phyloP scores from a whole-genome alignment of 2,888 invertebrate species.

The Arctia plantaginis region DNA sequence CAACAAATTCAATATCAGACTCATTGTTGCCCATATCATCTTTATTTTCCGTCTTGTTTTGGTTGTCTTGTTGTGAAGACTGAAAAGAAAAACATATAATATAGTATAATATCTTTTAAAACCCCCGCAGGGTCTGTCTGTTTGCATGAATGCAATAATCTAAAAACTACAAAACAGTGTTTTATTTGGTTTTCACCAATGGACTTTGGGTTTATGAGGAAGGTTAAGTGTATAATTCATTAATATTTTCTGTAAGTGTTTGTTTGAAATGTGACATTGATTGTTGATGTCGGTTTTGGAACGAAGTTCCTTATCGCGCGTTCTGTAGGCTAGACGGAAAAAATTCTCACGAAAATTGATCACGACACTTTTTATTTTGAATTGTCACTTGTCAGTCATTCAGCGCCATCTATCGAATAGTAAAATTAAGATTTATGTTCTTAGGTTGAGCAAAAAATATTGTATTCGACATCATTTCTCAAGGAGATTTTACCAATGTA shows the following conservation, averaged over 20 bases:
- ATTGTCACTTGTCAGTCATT: too few species aligned
- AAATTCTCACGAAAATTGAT: too few species aligned
- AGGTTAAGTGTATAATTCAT: not conserved
- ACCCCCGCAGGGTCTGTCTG: not conserved
- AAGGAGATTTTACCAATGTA: too few species aligned
- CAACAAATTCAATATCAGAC: constrained; percentile 89
- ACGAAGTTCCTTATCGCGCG: not conserved
- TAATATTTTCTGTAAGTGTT: not conserved
- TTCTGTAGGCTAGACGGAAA: too few species aligned
- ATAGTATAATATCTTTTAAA: not conserved
- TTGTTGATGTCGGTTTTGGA: not conserved
- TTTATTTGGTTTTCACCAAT: not conserved
- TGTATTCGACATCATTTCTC: too few species aligned
- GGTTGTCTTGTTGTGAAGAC: constrained; percentile 70
- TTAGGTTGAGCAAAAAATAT: too few species aligned
- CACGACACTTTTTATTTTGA: too few species aligned
- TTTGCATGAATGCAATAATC: not conserved
- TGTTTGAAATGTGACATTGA: not conserved
- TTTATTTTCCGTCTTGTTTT: constrained; percentile 70
- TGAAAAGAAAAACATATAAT: constrained; percentile 45
- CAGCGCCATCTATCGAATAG: too few species aligned
- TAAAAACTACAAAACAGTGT: not conserved
- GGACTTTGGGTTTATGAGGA: not conserved
- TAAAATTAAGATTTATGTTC: too few species aligned
- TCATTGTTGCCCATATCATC: constrained; percentile 85